Evolutionary conservation across 2,113 vertebrate genomes (phyloP), one percentile per base, ranked within the genome.

Genomic region (Saguinus midas): DNA sequence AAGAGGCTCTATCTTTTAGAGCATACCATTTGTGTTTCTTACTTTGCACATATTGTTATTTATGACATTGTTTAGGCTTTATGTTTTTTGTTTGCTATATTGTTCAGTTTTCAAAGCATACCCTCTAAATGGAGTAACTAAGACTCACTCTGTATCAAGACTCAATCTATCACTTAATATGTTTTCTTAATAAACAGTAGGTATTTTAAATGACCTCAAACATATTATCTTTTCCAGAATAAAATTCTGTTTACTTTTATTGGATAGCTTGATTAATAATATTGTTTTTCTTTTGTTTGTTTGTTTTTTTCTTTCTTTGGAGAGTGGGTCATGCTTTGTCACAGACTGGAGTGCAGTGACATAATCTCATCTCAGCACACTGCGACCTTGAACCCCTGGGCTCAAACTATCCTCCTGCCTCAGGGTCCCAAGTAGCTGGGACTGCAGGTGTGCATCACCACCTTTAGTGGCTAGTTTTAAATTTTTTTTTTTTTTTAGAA

Each of bases 201-300:
- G 6, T 72, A 21, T 79, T 86, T 94, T 23, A 93, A 95, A 50
- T 91, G 45, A 94, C 94, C 17, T 82, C 50, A 96, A 16, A 81
- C 91, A 61, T 79, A 55, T 79, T 70, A 27, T 23, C 8, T 64
- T 90, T 94, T 73, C 5, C 21, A 87, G 13, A 78, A 68, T 73
- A 75, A 85, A 92, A 80, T 72, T 87, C 2, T 66, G 1, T 29
- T 92, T 80, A 37, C 21, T 64, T 94, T 89, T 68, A 40, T 58
- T 79, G 20, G 5, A 73, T 70, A 37, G 12, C 20, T 87, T 96
- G 23, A 75, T 75, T 68, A 64, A 32, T 64, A 64, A 64, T 32
- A 64, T 2, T 29, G 61, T 64, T 64, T 64, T 64, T 61, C 10
- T 58, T 58, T 27, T 12, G 9, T 48, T 48, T 12, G 4, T 5